Evolutionary conservation across 2,113 vertebrate genomes (phyloP).

Genomic region (Ranitomeya imitator): DNA sequence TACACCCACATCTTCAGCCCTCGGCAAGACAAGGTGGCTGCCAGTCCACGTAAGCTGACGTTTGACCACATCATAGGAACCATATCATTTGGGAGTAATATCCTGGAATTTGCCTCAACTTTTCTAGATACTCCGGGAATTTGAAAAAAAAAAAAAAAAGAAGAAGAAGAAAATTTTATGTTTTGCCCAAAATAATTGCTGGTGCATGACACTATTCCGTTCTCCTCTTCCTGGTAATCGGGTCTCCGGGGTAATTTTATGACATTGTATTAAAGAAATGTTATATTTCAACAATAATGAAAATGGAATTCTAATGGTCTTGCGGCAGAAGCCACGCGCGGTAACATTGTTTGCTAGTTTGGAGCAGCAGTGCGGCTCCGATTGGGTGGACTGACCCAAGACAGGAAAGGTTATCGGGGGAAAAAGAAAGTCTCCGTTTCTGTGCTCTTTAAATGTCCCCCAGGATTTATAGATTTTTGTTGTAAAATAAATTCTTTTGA

Average conservation of each 20-base stretch:
- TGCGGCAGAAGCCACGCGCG: too few relatives aligned
- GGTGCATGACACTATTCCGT: background rate
- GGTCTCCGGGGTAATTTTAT: background rate
- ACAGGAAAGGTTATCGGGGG: conserved; percentile 25
- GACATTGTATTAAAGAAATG: conserved; percentile 8
- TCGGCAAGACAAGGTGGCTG: too few relatives aligned
- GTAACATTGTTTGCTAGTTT: background rate
- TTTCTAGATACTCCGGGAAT: background rate
- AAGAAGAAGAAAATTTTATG: background rate
- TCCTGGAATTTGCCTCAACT: background rate
- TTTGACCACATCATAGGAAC: too few relatives aligned
- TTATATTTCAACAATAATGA: conserved; percentile 6
- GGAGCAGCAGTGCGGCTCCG: background rate
- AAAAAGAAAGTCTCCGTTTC: conserved; percentile 2
- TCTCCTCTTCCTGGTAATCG: background rate
- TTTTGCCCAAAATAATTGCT: background rate
- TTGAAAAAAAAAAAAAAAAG: background rate
- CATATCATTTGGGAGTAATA: background rate
- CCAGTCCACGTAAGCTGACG: too few relatives aligned
- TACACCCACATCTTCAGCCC: too few relatives aligned
- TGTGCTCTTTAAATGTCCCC: conserved; percentile 25
- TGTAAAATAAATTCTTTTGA: conserved; percentile 40
- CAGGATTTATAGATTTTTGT: conserved; percentile 50
- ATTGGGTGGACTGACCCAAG: background rate
- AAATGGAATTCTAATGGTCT: background rate